Evolutionary conservation across 2,113 vertebrate species (phyloP), one percentile per base, ranked within the genome.

Genomic region (Hippopotamus amphibius): DNA sequence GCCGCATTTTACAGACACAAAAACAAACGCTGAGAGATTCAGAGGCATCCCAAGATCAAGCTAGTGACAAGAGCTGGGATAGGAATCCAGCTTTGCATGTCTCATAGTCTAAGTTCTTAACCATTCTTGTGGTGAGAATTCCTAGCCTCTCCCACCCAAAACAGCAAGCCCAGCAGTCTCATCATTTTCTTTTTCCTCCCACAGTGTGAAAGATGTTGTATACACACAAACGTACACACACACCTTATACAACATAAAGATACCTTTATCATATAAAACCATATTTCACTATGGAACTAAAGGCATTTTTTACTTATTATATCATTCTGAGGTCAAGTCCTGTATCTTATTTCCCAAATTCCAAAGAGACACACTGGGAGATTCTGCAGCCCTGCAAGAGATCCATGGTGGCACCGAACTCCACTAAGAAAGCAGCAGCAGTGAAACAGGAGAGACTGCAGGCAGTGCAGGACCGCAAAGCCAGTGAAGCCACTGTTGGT

Each of bases 321-420:
- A 80, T 53, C 12, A 84, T 66, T 61, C 12, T 68, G 50, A 86
- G 12, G 37, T 76, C 89, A 86, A 74, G 88, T 72, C 19, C 6
- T 57, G 0, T n/a, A 57, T 66, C n/a, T 81, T 83, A 93, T 55
- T 76, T 72, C 57, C 72, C 21, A 86, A 61, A 84, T 95, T 90
- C 26, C 63, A 95, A 65, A 90, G 33, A 92, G 33, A 72, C 3
- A 26, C 15, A 33, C 22, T 95, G 43, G 21, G 83, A 84, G 71
- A 83, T 33, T 85, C 28, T 72, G 28, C 2, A 50, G 33, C 22
- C 16, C 37, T 10, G 37, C 21, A 55, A 92, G 94, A 66, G 57
- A 82, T 46, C 48, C 88, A 55, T 17, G 77, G 22, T 7, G 43
- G 30, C 28, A 43, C 80, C 26, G 2, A 57, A 26, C 10, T 77